Percentiles rank a stretch among this genome's conserved stretches.
These are phyloP conservation scores for Polyergus mexicanus DNA, from an alignment of 1,140 invertebrate species.

Conservation along the genomic window DNA sequence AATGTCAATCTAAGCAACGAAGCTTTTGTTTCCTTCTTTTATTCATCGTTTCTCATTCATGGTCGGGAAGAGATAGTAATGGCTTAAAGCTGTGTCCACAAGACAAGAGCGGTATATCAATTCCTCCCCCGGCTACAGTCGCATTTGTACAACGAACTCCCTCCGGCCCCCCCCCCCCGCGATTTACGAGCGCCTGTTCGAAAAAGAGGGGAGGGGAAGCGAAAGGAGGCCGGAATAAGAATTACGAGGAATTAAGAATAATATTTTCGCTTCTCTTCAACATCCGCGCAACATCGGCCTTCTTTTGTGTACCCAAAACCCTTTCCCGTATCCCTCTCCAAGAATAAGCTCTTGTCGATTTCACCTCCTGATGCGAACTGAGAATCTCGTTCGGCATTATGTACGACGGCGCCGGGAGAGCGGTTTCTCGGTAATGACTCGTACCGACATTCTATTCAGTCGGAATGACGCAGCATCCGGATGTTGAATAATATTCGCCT, in stretches of 20 bases:
- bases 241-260: constrained; percentile 46
- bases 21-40: constrained; percentile 49
- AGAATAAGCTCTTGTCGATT: constrained; percentile 39
- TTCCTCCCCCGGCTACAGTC: background rate
- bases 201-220: background rate
- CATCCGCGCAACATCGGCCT: background rate
- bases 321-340: background rate
- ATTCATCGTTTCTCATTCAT: constrained; percentile 45
- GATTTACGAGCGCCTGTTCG: constrained; percentile 46
- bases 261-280: constrained; percentile 42
- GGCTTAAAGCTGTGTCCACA: constrained; percentile 56
- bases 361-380: background rate
- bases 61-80: background rate
- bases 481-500: background rate
- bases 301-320: background rate
- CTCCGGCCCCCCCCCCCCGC: background rate
- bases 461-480: background rate
- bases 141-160: constrained; percentile 36
- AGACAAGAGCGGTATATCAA: constrained; percentile 27
- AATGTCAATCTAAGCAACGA: constrained; percentile 43
- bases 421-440: constrained; percentile 43
- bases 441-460: background rate
- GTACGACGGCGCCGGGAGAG: too few species aligned
- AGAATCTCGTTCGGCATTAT: too few species aligned
- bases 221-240: constrained; percentile 38